Base-by-base conservation (phyloP, 2,888 invertebrate genomes). In the Agrochola lychnidis region DNA sequence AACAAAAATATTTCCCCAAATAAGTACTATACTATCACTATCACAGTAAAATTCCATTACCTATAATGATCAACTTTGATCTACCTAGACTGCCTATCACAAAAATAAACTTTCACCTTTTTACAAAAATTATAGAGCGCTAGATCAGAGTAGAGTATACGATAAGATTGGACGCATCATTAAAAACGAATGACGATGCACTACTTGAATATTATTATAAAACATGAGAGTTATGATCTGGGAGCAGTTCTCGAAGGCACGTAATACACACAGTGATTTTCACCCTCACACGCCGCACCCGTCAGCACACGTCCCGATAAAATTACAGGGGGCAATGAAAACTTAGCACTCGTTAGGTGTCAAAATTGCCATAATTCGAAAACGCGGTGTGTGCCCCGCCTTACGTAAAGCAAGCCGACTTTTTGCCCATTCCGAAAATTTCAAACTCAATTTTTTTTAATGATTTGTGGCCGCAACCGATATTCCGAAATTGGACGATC, bases 301-400 rank as follows among this genome's bases (percentile, higher is more conserved):
- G 90, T 91, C 91, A 92, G 92, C 92, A 93, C 94, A 94, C 94
- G 94, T 94, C 91, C 89, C 79, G 75, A 64, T 80, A 77, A 95
- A 96, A 96, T 96, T 96, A 96, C 93, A 95, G 94, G 94, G 95
- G 89, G 90, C 89, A 92, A 89, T 87, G 91, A 93, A 92, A 94
- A 95, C 95, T 96, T 96, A 96, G 95, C 96, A 95, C 96, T 95
- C 90, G 92, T 94, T 93, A 96, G 96, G 96, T 96, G 96, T 96
- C 93, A 96, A 96, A 96, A 96, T 96, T 96, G 96, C 96, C 96
- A 94, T 96, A 96, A 96, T 96, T 95, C 93, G 89, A 92, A 93
- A 93, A 90, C 91, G 91, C 90, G 91, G 89, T 90, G 90, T 92
- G 90, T 90, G 92, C 93, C 94, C 92, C 96, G 95, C 96, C 95